Evolutionary conservation across 2,113 vertebrate genomes (phyloP).

Genomic region (Xiphias gladius): DNA sequence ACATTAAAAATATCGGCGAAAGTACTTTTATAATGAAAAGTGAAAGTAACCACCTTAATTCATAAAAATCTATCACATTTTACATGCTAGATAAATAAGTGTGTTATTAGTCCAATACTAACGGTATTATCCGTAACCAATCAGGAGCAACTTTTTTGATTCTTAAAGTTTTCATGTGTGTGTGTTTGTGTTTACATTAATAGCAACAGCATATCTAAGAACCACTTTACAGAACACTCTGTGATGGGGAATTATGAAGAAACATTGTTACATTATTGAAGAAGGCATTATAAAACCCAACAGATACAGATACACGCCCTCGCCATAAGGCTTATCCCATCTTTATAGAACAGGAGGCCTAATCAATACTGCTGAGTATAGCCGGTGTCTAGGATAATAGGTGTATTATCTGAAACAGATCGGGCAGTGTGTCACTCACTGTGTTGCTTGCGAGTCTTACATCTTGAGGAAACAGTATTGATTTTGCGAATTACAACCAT

Average conservation of each 20-base stretch:
- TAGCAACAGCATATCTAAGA: not conserved
- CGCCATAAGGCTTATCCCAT: slow-evolving; percentile 64
- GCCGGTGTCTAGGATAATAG: slow-evolving; percentile 18
- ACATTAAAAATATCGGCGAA: not conserved
- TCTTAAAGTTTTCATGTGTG: not conserved
- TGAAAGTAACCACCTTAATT: not conserved
- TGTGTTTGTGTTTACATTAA: not conserved
- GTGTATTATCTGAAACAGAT: slow-evolving; percentile 49
- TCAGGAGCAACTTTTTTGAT: not conserved
- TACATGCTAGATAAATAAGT: not conserved
- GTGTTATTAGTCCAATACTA: too few species aligned
- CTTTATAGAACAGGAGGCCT: slow-evolving; percentile 74
- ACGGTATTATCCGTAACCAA: too few species aligned
- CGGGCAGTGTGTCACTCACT: not conserved
- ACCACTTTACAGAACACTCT: not conserved
- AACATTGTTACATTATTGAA: not conserved
- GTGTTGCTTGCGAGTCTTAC: not conserved
- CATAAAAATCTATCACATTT: not conserved
- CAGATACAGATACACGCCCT: not conserved
- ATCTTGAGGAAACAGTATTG: not conserved
- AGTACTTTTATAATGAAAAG: not conserved
- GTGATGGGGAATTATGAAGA: not conserved
- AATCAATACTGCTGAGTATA: slow-evolving; percentile 76
- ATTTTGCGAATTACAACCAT: slow-evolving; percentile 4
- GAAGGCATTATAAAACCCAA: not conserved